Conservation (phyloP, 2,888 invertebrate species). For the Melinaea marsaeus region DNA sequence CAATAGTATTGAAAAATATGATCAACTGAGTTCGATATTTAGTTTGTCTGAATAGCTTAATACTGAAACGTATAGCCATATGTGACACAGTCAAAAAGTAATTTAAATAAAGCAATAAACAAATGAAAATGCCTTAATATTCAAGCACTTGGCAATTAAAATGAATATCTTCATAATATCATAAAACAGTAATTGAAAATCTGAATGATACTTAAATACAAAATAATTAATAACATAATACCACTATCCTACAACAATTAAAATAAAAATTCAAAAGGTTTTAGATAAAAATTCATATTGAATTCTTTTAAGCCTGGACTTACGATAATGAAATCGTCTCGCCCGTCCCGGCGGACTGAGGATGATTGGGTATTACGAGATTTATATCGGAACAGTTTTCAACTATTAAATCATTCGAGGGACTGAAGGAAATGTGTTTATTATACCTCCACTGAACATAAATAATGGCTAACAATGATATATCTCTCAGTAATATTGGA, state of each 20-base stretch:
- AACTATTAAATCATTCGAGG: constrained; percentile 60
- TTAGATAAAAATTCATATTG: constrained; percentile 7
- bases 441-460: constrained; percentile 29
- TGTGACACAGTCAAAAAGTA: too few relatives aligned
- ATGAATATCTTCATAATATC: too few relatives aligned
- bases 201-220: background rate
- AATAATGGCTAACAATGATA: background rate
- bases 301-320: constrained; percentile 16
- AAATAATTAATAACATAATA: background rate
- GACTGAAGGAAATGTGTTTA: constrained; percentile 41
- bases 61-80: too few relatives aligned
- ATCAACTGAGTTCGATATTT: too few relatives aligned
- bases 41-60: too few relatives aligned
- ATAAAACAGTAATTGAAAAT: too few relatives aligned
- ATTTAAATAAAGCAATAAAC: too few relatives aligned
- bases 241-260: background rate
- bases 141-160: too few relatives aligned
- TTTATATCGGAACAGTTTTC: constrained; percentile 48
- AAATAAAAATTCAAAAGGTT: background rate
- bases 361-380: constrained; percentile 74
- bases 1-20: too few relatives aligned
- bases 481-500: background rate
- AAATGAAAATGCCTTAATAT: too few relatives aligned
- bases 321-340: constrained; percentile 27
- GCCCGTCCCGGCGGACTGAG: constrained; percentile 30